Percentiles rank a stretch among this genome's conserved stretches.
phyloP scores from a whole-genome alignment of 2,113 vertebrate species.

The Syngnathus typhle region DNA sequence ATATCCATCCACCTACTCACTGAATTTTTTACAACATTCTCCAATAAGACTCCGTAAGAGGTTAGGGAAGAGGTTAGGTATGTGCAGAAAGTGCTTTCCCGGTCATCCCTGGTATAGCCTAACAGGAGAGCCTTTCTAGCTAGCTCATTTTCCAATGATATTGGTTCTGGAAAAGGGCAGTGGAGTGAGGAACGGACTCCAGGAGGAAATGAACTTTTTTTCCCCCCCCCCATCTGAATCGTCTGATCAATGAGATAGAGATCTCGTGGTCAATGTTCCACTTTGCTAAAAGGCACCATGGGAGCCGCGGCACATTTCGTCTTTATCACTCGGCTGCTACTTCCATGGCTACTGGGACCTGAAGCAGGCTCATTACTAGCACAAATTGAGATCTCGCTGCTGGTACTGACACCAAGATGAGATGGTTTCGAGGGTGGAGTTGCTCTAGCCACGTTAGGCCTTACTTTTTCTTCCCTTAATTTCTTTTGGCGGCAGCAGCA shows the following conservation, averaged over 20 bases:
- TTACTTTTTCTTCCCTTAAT: background rate
- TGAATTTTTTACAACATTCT: background rate
- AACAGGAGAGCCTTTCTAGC: background rate
- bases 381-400: slow-evolving; percentile 54
- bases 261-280: slow-evolving; percentile 62
- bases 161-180: slow-evolving; percentile 27
- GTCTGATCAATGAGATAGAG: slow-evolving; percentile 59
- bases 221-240: slow-evolving; percentile 27
- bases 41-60: background rate
- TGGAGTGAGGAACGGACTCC: slow-evolving; percentile 23
- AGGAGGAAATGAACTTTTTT: slow-evolving; percentile 30
- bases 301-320: slow-evolving; percentile 56
- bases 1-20: slow-evolving; percentile 3
- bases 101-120: slow-evolving; percentile 1
- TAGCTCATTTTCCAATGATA: slow-evolving; percentile 11
- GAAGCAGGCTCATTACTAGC: slow-evolving; percentile 52
- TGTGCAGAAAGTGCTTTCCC: background rate
- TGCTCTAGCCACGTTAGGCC: background rate
- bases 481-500: no score
- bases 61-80: background rate
- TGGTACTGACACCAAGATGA: slow-evolving; percentile 29
- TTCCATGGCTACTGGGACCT: slow-evolving; percentile 43
- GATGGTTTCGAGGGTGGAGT: slow-evolving; percentile 2
- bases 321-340: slow-evolving; percentile 55
- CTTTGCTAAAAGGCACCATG: slow-evolving; percentile 56